phyloP scores from a whole-genome alignment of 1,140 invertebrate species.

The Drosophila nannoptera region DNA sequence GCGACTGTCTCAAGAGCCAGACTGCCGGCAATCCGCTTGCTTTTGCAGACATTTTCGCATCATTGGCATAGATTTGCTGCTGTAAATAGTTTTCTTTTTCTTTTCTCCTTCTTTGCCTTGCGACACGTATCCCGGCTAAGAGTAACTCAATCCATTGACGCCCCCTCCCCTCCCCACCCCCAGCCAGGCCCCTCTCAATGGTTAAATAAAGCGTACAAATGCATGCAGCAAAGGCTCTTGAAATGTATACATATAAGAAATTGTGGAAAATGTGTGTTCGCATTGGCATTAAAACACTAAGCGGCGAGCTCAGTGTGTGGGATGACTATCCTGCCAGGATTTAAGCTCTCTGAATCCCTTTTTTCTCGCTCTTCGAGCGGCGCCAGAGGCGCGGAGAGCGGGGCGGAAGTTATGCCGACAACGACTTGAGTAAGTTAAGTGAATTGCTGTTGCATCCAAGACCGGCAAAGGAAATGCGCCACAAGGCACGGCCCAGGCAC shows the following conservation, averaged over 20 bases:
- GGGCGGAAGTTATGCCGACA: conserved; percentile 70
- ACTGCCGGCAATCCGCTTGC: neutral
- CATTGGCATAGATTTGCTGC: conserved; percentile 39
- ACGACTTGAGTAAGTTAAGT: conserved; percentile 76
- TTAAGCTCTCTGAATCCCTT: conserved; percentile 11
- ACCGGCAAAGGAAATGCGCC: conserved; percentile 53
- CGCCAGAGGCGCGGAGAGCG: neutral
- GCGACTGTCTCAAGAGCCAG: conserved; percentile 16
- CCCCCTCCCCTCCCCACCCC: conserved; percentile 10
- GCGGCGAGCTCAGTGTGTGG: conserved; percentile 31
- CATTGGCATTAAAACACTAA: conserved; percentile 72
- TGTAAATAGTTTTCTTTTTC: conserved; percentile 27
- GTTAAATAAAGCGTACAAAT: conserved; percentile 55
- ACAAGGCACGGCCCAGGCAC: conserved; percentile 18
- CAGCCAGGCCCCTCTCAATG: conserved; percentile 7
- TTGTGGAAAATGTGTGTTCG: conserved; percentile 62
- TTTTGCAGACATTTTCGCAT: conserved; percentile 24
- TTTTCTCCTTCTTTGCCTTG: neutral
- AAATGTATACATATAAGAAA: conserved; percentile 58
- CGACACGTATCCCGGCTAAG: conserved; percentile 11
- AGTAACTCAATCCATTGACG: conserved; percentile 17
- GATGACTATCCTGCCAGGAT: conserved; percentile 26
- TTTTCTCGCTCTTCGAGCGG: conserved; percentile 9
- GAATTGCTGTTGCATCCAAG: conserved; percentile 60
- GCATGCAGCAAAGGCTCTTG: conserved; percentile 43